These are phyloP conservation scores for Macroglossus sobrinus DNA, from an alignment of 2,113 vertebrate genomes.

Conservation along the genomic window DNA sequence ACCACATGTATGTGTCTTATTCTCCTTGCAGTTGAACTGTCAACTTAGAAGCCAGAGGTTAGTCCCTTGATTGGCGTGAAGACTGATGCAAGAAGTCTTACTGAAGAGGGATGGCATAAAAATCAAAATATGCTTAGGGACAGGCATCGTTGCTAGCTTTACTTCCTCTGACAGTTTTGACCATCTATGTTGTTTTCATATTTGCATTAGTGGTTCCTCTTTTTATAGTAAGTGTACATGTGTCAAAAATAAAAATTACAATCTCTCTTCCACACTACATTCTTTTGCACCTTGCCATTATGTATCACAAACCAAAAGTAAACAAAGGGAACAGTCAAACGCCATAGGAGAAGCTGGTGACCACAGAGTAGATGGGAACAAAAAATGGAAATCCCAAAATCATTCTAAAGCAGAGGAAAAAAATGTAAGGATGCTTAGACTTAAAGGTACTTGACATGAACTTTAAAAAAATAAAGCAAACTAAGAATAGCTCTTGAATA, in stretches of 20 bases:
- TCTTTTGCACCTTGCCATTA: background rate
- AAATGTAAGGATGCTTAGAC: background rate
- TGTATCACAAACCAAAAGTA: background rate
- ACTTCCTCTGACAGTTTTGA: background rate
- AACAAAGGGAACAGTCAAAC: background rate
- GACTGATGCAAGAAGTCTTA: background rate
- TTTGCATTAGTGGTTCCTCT: background rate
- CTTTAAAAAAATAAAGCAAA: constrained; percentile 13
- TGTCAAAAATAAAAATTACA: background rate
- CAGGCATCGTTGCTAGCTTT: background rate
- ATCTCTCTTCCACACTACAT: background rate
- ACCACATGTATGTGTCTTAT: background rate
- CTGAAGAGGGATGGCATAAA: background rate
- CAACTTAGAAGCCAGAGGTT: background rate
- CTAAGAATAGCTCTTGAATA: background rate
- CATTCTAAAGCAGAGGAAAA: background rate
- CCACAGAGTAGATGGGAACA: background rate
- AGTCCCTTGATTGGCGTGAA: background rate
- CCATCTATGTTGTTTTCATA: background rate
- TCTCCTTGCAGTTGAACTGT: background rate
- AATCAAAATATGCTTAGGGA: background rate
- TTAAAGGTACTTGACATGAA: background rate
- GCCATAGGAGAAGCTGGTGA: background rate
- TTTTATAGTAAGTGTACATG: background rate
- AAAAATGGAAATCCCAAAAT: background rate